Evolutionary conservation across 2,797 vertebrate genomes (phyloP), one percentile per base, ranked within the genome.

Genomic region (Etheostoma nigrum): DNA sequence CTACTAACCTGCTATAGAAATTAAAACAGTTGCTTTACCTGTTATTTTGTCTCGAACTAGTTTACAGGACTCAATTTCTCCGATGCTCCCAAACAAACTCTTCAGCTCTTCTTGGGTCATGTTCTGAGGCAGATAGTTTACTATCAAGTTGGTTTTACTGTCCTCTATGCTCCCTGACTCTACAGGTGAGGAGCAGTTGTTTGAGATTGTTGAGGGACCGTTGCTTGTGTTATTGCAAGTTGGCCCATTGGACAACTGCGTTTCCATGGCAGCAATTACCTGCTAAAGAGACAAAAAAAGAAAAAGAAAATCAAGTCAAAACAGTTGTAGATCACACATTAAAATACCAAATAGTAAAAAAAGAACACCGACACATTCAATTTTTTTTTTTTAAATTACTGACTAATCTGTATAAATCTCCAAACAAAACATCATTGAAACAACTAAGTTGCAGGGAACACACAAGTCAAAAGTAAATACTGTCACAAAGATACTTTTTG

Each of bases 211-310:
- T 61, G 95, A 95, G 72, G 97, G 97, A 87, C 97, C 96, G 91
- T 97, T 98, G 94, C 96, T 96, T 83, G 97, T 98, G 94, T 96
- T 99, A 96, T 98, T 97, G 94, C 98, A 99, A 83, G 95, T 95
- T 82, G 97, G 97, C 90, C 98, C 98, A 87, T 99, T 99, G 91
- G 98, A 98, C 91, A 99, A 95, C 92, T 99, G 98, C 92, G 98
- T 98, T 96, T 99, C 98, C 98, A 99, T 99, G 95, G 98, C 97
- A 95, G 97, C 96, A 94, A 99, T 97, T 94, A 99, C 97, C 96
- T 99, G 98, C 96, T 98, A 94, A 95, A 97, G 91, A 95, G 92
- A 91, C 53, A 85, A 21, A 82, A 81, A 61, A 10, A 60, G 81
- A 80, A 63, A 10, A 60, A 48, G 18, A 4, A 47, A 76, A 42